Evolutionary conservation across 1,140 invertebrate genomes (phyloP).

Genomic region (Trichonephila inaurata): DNA sequence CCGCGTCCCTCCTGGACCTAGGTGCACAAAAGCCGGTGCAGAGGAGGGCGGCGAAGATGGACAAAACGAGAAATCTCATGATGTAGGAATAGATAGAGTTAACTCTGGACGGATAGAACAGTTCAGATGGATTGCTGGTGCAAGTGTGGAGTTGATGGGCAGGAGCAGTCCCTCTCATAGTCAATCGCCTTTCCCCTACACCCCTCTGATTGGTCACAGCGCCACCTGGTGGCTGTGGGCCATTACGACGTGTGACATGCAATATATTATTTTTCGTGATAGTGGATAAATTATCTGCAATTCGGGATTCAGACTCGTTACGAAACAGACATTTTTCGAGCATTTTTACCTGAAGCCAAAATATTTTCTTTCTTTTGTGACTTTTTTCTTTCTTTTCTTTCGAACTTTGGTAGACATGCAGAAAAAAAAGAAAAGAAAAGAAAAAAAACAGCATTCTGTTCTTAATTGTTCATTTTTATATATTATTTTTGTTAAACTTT

Average conservation of each 20-base stretch:
- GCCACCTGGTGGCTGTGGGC: constrained; percentile 41
- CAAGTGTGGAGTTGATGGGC: constrained; percentile 1
- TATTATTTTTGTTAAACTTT: neutral
- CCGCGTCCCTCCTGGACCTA: constrained; percentile 12
- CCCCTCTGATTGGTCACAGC: neutral
- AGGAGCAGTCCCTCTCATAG: constrained; percentile 57
- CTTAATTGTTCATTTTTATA: neutral
- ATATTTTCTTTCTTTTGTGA: constrained; percentile 12
- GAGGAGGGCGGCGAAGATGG: neutral
- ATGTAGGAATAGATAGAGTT: neutral
- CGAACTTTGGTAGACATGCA: too few relatives aligned
- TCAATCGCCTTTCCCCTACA: constrained; percentile 20
- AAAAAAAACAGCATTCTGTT: neutral
- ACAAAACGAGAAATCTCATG: constrained; percentile 48
- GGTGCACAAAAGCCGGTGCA: constrained; percentile 32
- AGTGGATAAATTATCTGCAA: constrained; percentile 59
- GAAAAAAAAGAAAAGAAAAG: neutral
- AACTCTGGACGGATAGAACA: constrained; percentile 34
- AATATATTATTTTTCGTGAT: constrained; percentile 44
- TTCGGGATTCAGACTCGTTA: constrained; percentile 27
- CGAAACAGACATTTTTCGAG: constrained; percentile 36
- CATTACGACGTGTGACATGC: constrained; percentile 21
- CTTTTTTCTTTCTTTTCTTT: neutral
- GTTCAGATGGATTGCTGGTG: constrained; percentile 29
- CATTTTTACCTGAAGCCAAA: constrained; percentile 32